phyloP scores from a whole-genome alignment of 1,140 invertebrate genomes.

The Tetraneura akinire region DNA sequence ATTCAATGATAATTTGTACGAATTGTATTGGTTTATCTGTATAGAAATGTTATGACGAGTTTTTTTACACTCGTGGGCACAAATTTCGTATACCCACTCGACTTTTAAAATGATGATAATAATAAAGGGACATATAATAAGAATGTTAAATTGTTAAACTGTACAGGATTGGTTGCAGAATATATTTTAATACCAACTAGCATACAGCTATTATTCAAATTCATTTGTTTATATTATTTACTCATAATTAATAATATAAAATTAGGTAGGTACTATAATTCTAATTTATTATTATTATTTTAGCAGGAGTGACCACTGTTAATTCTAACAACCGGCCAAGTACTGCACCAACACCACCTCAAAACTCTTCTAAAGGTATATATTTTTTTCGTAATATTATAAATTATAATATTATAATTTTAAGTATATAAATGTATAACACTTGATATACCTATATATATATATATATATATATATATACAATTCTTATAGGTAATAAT shows the following conservation, averaged over 20 bases:
- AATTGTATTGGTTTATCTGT: not conserved
- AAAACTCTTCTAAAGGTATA: constrained; percentile 40
- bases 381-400: too few species aligned
- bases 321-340: constrained; percentile 44
- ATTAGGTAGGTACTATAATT: not conserved
- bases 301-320: constrained; percentile 43
- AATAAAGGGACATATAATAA: not conserved
- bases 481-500: too few species aligned
- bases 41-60: not conserved
- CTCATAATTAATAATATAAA: not conserved
- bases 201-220: not conserved
- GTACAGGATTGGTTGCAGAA: not conserved
- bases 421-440: too few species aligned
- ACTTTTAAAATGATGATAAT: not conserved
- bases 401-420: too few species aligned
- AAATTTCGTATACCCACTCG: constrained; percentile 24
- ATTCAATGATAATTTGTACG: not conserved
- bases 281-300: not conserved
- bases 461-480: too few species aligned
- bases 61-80: not conserved
- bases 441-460: too few species aligned
- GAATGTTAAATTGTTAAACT: not conserved
- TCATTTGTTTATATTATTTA: not conserved
- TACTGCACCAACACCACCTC: constrained; percentile 43
- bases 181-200: not conserved